phyloP scores from a whole-genome alignment of 1,140 invertebrate species.

The Cydia splendana region DNA sequence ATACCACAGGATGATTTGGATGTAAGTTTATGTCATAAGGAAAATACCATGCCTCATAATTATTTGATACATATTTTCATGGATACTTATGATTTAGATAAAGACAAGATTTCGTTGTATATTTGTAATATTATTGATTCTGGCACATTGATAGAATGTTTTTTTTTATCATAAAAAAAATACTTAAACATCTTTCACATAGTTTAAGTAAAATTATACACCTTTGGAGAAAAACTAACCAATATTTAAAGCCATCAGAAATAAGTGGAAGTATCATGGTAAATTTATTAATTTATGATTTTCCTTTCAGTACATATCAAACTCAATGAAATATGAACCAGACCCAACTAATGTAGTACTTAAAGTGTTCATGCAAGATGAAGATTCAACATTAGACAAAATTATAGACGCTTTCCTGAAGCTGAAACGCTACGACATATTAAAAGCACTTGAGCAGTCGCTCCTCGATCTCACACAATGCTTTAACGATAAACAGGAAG shows the following conservation, averaged over 20 bases:
- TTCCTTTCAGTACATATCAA: slow-evolving; percentile 72
- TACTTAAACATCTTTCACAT: too few relatives aligned
- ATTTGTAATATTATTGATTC: not conserved
- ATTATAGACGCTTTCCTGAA: slow-evolving; percentile 69
- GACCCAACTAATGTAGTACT: slow-evolving; percentile 72
- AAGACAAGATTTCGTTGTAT: slow-evolving; percentile 5
- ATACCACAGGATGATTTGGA: slow-evolving; percentile 64
- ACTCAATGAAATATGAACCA: slow-evolving; percentile 69
- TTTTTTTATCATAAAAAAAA: too few relatives aligned
- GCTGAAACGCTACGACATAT: slow-evolving; percentile 73
- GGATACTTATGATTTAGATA: not conserved
- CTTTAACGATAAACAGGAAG: slow-evolving; percentile 62
- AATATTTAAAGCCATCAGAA: too few relatives aligned
- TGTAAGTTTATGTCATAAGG: slow-evolving; percentile 52
- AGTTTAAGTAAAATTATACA: too few relatives aligned
- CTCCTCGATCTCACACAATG: slow-evolving; percentile 59
- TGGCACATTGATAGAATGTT: too few relatives aligned
- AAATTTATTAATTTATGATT: not conserved
- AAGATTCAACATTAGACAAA: slow-evolving; percentile 74
- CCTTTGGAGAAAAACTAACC: too few relatives aligned
- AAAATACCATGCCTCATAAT: not conserved
- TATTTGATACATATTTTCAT: not conserved
- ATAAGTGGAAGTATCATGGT: too few relatives aligned
- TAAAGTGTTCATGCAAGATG: slow-evolving; percentile 72
- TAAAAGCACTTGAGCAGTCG: slow-evolving; percentile 69